Base-by-base conservation (phyloP, 1,140 invertebrate genomes). In the Monochamus saltuarius region DNA sequence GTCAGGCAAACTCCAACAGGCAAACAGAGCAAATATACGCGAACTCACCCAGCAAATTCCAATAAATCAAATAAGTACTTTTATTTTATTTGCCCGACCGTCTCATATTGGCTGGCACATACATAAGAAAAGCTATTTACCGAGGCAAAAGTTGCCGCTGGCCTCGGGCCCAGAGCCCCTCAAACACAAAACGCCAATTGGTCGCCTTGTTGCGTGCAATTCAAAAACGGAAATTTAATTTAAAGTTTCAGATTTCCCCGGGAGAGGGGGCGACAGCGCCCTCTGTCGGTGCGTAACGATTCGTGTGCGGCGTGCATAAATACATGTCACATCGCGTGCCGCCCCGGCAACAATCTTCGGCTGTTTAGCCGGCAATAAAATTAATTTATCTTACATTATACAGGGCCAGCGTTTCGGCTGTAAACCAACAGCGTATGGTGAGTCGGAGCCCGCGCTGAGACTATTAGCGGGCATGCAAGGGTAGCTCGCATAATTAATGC, bases 331-430 rank as follows among this genome's bases (percentile, higher is more conserved):
- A 68, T 74, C 63, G 73, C 73, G 73, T 74, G 73, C 65, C 50
- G 16, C 65, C 59, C 65, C 69, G 71, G 71, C 73, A 74, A 74
- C 71, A 75, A 75, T 75, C 72, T 75, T 70, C 61, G 66, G 64
- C 74, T 76, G 73, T 73, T 76, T 76, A 76, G 73, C 65, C 71
- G 69, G 72, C 72, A 75, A 76, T 76, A 75, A 76, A 76, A 76
- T 76, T 76, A 76, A 76, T 76, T 76, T 76, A 75, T 75, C 74
- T 74, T 73, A 64, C 72, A 73, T 74, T 75, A 73, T 65, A 69
- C 64, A 61, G 61, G 56, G 61, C 56, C 62, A 56, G 53, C 53
- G 62, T 61, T 69, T 64, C 60, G 66, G 64, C 63, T 62, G 61
- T 69, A 67, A 71, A 71, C 67, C 65, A 67, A 69, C 69, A 67